Base-by-base conservation (phyloP, 2,797 vertebrate species). In the Euphonia xanthogaster region DNA sequence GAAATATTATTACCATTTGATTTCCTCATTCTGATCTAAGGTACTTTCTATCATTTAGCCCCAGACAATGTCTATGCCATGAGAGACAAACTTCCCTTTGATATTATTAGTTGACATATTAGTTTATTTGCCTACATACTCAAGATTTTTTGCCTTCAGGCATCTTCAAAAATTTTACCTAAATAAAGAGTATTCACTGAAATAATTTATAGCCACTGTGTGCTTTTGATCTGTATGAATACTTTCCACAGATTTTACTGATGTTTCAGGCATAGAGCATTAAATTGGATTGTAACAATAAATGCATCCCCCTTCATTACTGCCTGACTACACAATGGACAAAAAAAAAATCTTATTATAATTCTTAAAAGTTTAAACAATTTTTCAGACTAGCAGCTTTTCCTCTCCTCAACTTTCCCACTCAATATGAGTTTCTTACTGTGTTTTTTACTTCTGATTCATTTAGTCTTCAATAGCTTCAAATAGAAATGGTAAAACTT, bases 211-310 rank as follows among this genome's bases (percentile, higher is more conserved):
- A 83, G 54, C 23, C 70, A 88, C 30, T 39, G 37, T 44, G 31
- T 78, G 48, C 81, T 85, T 95, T 95, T 90, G 80, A 96, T 55
- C 60, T 77, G 48, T 42, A 30, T 70, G 44, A 96, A 81, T 18
- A 57, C 7, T 78, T 91, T 58, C 67, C 33, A 45, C 40, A 86
- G 86, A 94, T 78, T 91, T 90, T 57, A 79, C 63, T 44, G 74
- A 61, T 76, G 75, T 82, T 94, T 88, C 42, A 60, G 47, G 70
- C 4, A 1, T 4, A 80, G 17, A 23, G 15, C 72, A 12, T 68
- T 88, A 95, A 90, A 92, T 42, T 88, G 61, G n/a, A 90, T 45
- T 63, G 44, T 42, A 87, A 88, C 22, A 92, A 86, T 65, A 94
- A 86, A 86, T n/a, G 17, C 22, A 68, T 39, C 37, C 24, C 14